Evolutionary conservation across 2,888 invertebrate species (phyloP), one percentile per base, ranked within the genome.

Genomic region (Thereva unica): DNA sequence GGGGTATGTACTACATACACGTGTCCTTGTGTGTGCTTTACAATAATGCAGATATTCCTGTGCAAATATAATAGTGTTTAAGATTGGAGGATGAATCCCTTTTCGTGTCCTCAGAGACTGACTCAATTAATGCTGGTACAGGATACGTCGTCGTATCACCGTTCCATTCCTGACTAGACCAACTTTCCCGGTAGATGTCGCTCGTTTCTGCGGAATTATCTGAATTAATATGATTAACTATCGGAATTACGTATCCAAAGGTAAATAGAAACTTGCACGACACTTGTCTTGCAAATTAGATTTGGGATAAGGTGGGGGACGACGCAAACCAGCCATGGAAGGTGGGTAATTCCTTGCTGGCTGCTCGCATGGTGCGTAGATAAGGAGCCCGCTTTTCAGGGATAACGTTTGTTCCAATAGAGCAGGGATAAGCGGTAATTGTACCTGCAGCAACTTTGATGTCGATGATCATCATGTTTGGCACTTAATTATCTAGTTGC

Each of bases 221-320:
- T 50, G 66, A 49, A 66, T 66, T 68, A 68, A 68, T 68, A 68
- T 66, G 68, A 68, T 68, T 68, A 66, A 68, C 64, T 61, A 41
- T 50, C n/a, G 66, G 47, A 59, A 68, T 55, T 66, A 66, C 54
- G 55, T 68, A 63, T 34, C 8, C 42, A 63, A 63, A 64, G 56
- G 61, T 67, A 64, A 41, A 64, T 47, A n/a, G 53, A 53, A 54
- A 64, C 40, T 42, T 41, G 64, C 42, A 54, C 47, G 56, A 61
- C 64, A 56, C 67, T 67, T 67, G 67, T 64, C 59, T 53, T 45
- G 49, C 55, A 64, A 67, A 64, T 67, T 67, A 44, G 67, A 67
- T 67, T 67, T 59, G 47, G 64, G 57, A 54, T 42, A 57, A 45
- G 49, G 35, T 55, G 55, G n/a, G 12, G 10, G 10, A n/a, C 12